Evolutionary conservation across 2,888 invertebrate species (phyloP).

Genomic region (Heliconius ethilla): DNA sequence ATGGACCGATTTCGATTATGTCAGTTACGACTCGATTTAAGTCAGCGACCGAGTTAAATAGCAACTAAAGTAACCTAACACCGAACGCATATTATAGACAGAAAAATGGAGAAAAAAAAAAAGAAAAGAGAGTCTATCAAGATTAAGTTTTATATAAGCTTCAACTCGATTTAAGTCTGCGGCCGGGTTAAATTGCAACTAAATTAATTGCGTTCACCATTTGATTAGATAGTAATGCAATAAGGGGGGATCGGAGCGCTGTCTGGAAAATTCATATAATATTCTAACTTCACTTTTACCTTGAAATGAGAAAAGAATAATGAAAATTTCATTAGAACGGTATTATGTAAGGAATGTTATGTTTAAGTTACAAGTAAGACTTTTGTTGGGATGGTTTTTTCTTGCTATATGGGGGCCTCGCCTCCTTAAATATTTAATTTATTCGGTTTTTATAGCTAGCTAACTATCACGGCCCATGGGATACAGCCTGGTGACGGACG

Average conservation of each 20-base stretch:
- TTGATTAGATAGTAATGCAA: constrained; percentile 29
- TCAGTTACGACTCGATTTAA: constrained; percentile 15
- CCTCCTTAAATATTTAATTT: no score
- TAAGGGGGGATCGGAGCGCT: constrained; percentile 20
- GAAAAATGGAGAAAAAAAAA: background rate
- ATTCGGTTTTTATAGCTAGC: no score
- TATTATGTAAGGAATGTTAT: no score
- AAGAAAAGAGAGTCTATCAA: background rate
- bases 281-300: background rate
- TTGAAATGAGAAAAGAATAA: constrained; percentile 17
- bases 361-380: no score
- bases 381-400: no score
- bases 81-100: background rate
- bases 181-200: constrained; percentile 33
- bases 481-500: no score
- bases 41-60: constrained; percentile 17
- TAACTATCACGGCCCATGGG: no score
- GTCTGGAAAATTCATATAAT: constrained; percentile 18
- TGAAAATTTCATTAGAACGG: no score
- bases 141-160: constrained; percentile 17
- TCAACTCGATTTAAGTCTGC: constrained; percentile 25
- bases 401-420: no score
- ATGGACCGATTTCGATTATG: background rate
- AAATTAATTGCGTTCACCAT: constrained; percentile 28
- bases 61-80: background rate